A percentile compares a stretch with the other conserved stretches of the same genome.
Evolutionary conservation across 2,797 vertebrate species (phyloP).

Genomic region (Decapterus maruadsi): DNA sequence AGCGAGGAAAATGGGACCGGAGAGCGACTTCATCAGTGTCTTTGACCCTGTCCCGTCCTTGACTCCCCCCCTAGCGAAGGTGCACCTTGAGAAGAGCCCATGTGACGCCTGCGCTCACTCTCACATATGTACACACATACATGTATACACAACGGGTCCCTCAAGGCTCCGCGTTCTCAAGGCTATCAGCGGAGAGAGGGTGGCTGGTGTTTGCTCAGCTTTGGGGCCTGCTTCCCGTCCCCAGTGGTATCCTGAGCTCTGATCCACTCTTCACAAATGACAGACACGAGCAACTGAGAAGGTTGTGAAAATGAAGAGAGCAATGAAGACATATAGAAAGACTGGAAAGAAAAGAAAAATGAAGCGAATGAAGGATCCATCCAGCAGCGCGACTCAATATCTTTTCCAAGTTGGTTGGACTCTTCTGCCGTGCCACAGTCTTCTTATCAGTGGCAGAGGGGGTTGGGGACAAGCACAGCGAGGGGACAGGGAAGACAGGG

Average conservation of each 20-base stretch:
- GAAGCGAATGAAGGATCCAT: slow-evolving; percentile 62
- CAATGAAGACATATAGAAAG: not conserved
- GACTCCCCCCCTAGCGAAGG: slow-evolving; percentile 59
- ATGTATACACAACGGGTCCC: slow-evolving; percentile 55
- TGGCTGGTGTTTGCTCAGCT: slow-evolving; percentile 91
- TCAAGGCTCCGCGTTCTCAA: slow-evolving; percentile 81
- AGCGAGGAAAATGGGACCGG: slow-evolving; percentile 39
- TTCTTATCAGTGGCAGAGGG: slow-evolving; percentile 70
- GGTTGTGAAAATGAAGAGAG: not conserved
- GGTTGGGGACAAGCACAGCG: slow-evolving; percentile 48
- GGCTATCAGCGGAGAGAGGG: slow-evolving; percentile 90
- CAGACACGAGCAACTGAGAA: not conserved
- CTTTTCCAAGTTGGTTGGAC: slow-evolving; percentile 86
- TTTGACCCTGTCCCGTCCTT: slow-evolving; percentile 79
- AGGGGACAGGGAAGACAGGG: slow-evolving; percentile 83
- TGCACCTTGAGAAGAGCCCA: slow-evolving; percentile 81
- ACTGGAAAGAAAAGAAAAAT: not conserved
- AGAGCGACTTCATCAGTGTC: slow-evolving; percentile 67
- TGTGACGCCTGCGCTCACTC: slow-evolving; percentile 64
- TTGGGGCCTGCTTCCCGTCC: slow-evolving; percentile 84
- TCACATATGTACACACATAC: slow-evolving; percentile 39
- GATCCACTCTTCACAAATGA: slow-evolving; percentile 5
- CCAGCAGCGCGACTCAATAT: slow-evolving; percentile 57
- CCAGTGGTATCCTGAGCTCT: slow-evolving; percentile 38
- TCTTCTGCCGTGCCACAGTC: slow-evolving; percentile 89